Conservation (phyloP, 1,140 invertebrate genomes). For the Thrips palmi region DNA sequence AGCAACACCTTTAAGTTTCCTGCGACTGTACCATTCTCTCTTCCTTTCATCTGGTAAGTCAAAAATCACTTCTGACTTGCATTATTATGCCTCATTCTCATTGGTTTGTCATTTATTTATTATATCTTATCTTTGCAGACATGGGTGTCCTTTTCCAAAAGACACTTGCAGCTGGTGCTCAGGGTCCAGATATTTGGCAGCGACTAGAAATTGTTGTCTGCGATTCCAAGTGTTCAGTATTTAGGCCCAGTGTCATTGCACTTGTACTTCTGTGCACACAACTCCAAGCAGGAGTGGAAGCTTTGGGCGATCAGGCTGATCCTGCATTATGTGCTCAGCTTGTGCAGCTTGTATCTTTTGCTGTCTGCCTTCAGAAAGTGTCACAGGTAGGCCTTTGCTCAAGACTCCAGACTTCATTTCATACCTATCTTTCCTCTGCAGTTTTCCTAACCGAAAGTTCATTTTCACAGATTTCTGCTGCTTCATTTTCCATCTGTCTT, state of each 20-base stretch:
- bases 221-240: slow-evolving; percentile 44
- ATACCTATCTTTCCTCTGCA: no score
- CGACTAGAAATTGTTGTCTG: slow-evolving; percentile 50
- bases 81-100: no score
- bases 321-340: no score
- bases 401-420: no score
- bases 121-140: no score
- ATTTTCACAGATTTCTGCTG: slow-evolving; percentile 38
- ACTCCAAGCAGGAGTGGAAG: slow-evolving; percentile 30
- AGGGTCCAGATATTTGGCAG: slow-evolving; percentile 33
- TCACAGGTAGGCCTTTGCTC: no score
- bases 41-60: slow-evolving; percentile 32
- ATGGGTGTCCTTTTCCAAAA: no score
- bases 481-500: slow-evolving; percentile 36
- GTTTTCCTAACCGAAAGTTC: no score
- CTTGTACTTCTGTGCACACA: slow-evolving; percentile 45
- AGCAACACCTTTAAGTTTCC: slow-evolving; percentile 43
- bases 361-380: slow-evolving; percentile 33
- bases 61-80: no score
- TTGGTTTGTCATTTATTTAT: no score
- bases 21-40: slow-evolving; percentile 40
- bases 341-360: slow-evolving; percentile 29
- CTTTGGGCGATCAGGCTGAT: slow-evolving; percentile 15
- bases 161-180: no score
- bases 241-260: slow-evolving; percentile 44